Base-by-base conservation (phyloP, 2,113 vertebrate species). In the Corapipo altera region DNA sequence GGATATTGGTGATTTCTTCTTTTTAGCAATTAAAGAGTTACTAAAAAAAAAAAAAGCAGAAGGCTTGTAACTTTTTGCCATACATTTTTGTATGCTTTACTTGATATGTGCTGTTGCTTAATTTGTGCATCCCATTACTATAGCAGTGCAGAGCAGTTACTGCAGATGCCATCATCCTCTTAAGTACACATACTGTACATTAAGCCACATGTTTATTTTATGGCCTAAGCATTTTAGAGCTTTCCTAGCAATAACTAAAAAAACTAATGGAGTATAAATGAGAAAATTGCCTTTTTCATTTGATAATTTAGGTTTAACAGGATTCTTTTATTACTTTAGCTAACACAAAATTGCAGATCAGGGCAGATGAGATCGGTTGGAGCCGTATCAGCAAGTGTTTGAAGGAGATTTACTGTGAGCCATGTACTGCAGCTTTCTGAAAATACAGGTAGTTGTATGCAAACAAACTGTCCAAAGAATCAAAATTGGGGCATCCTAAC, bases 161-260 rank as follows among this genome's bases (percentile, higher is more conserved):
- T 94, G 94, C 92, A 92, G 95, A 91, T 88, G 89, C 95, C 71
- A 89, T 95, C 91, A 55, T 94, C 80, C 71, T 95, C 95, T 93
- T 94, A 92, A 95, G 92, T 91, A 96, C 88, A 95, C 80, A 94
- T 91, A 86, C 94, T 97, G 93, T 96, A 96, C 80, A 96, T 96
- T 97, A 95, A 97, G 94, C 96, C 95, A 96, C 93, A 95, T 91
- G 92, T 95, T 96, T 94, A 96, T 96, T 96, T 95, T 95, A 96
- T 95, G 90, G 77, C 76, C 93, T 95, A 85, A 96, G 81, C 89
- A 93, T 96, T 96, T 93, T 83, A 96, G 88, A 96, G 85, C 81
- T 95, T 91, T 84, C 89, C 66, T 94, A 91, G 89, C 93, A 94
- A 94, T 96, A 92, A 96, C 90, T 94, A 96, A 94, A 94, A 95